Conservation (phyloP, 2,888 invertebrate species). For the Prostheceraeus crozeri region DNA sequence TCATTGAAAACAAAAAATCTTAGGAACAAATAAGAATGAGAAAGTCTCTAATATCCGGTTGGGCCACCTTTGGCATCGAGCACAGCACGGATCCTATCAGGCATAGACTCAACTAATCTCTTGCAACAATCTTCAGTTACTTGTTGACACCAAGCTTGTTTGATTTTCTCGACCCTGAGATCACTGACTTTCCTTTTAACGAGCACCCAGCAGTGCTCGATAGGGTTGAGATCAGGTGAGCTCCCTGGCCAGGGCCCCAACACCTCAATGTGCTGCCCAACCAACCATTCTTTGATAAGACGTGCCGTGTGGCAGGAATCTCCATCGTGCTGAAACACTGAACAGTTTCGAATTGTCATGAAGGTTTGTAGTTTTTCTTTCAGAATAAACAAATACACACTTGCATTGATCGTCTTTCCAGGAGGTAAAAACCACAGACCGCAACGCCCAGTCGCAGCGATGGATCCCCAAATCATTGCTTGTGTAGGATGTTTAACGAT, state of each 20-base stretch:
- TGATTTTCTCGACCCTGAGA: no score
- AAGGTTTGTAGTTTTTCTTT: not conserved
- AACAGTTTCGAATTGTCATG: conserved; percentile 4
- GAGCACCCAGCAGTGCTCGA: conserved; percentile 21
- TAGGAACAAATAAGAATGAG: no score
- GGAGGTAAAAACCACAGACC: conserved; percentile 18
- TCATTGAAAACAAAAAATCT: no score
- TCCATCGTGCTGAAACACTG: conserved; percentile 14
- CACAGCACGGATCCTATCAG: no score
- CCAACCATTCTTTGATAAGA: not conserved
- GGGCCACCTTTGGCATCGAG: no score
- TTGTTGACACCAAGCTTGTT: no score
- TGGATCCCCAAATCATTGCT: conserved; percentile 9
- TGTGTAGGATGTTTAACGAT: not conserved
- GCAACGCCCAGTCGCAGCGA: not conserved
- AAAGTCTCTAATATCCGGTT: no score
- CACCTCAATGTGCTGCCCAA: conserved; percentile 5
- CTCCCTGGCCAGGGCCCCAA: conserved; percentile 14
- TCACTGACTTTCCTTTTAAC: no score
- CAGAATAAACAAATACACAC: conserved; percentile 11
- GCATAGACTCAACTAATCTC: no score
- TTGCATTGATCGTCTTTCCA: not conserved
- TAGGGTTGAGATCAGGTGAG: conserved; percentile 9
- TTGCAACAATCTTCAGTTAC: no score
- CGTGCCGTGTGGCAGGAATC: not conserved